A percentile compares a stretch with the other conserved stretches of the same genome.
These are phyloP conservation scores for Phymanthus crucifer DNA, from an alignment of 92 coral and sea anemone genomes.

Conservation along the genomic window DNA sequence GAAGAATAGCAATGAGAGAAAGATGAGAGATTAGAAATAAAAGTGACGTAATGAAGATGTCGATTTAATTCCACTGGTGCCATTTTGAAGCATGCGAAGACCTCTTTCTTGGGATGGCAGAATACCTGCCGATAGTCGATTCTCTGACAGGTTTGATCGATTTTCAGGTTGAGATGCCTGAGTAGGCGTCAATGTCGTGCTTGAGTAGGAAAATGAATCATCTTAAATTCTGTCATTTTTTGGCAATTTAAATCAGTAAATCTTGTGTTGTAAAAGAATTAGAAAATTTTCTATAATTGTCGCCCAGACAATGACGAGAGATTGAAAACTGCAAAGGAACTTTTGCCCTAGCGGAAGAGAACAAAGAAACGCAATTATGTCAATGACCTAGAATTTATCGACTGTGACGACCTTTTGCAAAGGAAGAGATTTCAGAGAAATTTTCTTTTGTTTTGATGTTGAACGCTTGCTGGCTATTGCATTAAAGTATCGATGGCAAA, in stretches of 20 bases:
- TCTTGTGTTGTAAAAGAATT: neutral
- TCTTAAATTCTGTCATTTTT: constrained; percentile 1
- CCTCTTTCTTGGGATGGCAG: neutral
- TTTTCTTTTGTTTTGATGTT: neutral
- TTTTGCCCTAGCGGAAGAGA: neutral
- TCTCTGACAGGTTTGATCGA: neutral
- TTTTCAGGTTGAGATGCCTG: neutral
- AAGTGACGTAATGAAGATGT: neutral
- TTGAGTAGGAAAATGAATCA: neutral
- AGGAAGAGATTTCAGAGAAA: neutral
- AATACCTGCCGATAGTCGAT: neutral
- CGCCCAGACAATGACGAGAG: neutral
- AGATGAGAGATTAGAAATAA: neutral
- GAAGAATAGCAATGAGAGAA: neutral
- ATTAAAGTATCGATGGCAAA: neutral
- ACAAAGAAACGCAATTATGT: neutral
- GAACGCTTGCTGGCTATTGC: neutral
- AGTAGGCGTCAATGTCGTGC: neutral
- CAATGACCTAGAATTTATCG: neutral
- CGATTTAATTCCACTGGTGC: neutral
- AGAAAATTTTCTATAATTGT: neutral
- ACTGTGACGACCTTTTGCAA: constrained; percentile 1
- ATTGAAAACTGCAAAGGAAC: too few species aligned
- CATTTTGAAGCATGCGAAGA: neutral
- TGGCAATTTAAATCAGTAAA: neutral